Base-by-base conservation (phyloP, 1,140 invertebrate genomes). In the Drosophila varians region DNA sequence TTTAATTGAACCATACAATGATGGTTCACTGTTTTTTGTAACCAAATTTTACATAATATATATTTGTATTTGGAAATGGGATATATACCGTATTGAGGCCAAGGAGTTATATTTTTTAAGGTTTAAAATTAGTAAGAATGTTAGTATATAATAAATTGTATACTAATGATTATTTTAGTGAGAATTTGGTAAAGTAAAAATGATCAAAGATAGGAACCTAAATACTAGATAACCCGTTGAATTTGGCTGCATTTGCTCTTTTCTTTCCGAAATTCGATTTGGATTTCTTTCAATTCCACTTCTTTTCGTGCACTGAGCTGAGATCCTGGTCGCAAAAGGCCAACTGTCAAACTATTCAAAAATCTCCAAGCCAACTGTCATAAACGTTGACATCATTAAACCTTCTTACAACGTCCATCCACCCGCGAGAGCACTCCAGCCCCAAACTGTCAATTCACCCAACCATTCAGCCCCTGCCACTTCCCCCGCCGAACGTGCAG, bases 371-470 rank as follows among this genome's bases (percentile, higher is more conserved):
- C 60, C 71, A 75, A 84, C 66, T 83, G 74, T 78, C 79, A 75
- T 72, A 83, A 83, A 84, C 66, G 74, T 84, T 57, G 57, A 84
- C 79, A 84, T 84, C 79, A 84, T 84, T 84, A 84, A 84, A 84
- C 78, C 84, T 72, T 75, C 79, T 78, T 75, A 77, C 77, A 73
- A 51, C 68, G 83, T 45, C 18, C 42, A 60, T 55, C 38, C 38
- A 52, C 28, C 54, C 36, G 21, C 46, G 26, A 42, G 53, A 16
- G 54, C 53, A 58, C 34, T 38, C 26, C 19, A 55, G 28, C 57
- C 23, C 25, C 36, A 23, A 53, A 38, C 42, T 51, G 14, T 51
- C 23, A 45, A 55, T 62, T 26, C 47, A 7, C 25, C 61, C 26
- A 6, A 40, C 36, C 12, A 14, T 21, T 19, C 46, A 31, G 8